Base-by-base conservation (phyloP, 2,797 vertebrate genomes). In the Nasua narica region DNA sequence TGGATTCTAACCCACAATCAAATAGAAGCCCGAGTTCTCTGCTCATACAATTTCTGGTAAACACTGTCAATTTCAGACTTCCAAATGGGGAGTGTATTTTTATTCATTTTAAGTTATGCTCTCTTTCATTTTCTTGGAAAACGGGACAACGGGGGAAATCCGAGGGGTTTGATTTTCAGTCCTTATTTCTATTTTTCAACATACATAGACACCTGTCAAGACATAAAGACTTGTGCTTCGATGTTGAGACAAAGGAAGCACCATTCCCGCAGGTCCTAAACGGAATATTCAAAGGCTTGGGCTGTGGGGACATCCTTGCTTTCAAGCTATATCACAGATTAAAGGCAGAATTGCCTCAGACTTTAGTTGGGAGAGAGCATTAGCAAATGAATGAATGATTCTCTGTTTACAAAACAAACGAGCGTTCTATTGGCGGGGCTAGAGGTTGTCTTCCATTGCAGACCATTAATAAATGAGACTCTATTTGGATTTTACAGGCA, bases 21-120 rank as follows among this genome's bases (percentile, higher is more conserved):
- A 92, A 97, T 90, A 94, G 98, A 97, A 78, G 91, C 87, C 48
- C 1, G 19, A 95, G 83, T 95, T 96, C 69, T 81, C 10, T 2
- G 62, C 9, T 90, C 87, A 97, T 98, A 98, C 89, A 89, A 98
- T 98, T 98, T 97, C 96, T 95, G 93, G 95, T 60, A 98, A 98
- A 97, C 87, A 94, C 29, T 98, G 94, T 98, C 97, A 96, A 21
- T 97, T 98, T 95, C 91, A 89, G 94, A 88, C 90, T 95, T 92
- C 87, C 87, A 97, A 96, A 93, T 86, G 60, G 95, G 77, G 54
- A 96, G 90, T 94, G 74, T 94, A 78, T 90, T 97, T 97, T 97
- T 96, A 94, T 95, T 97, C 93, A 92, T 85, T 95, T 97, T 97
- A 96, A 95, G 84, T 95, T 92, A 97, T 65, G 76, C 29, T 83